Evolutionary conservation across 2,797 vertebrate genomes (phyloP), one percentile per base, ranked within the genome.

Genomic region (Rachycentron canadum): DNA sequence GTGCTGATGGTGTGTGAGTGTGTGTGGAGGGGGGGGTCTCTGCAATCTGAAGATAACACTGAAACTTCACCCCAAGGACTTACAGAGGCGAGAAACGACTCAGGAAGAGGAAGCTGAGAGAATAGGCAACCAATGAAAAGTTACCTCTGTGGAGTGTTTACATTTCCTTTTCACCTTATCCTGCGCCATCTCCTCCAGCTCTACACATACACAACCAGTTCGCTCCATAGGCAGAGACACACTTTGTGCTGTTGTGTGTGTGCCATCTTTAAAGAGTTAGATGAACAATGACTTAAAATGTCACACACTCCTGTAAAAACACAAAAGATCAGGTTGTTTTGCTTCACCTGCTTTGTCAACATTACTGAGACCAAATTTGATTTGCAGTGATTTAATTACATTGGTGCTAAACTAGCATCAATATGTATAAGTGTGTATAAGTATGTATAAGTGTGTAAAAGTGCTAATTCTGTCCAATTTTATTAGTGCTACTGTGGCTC

Each of bases 31-130:
- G 70, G 6, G 40, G 69, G 52, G 65, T 67, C 61, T 79, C 89
- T 95, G 93, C 84, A 74, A 60, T 56, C 30, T 50, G 67, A 77
- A 94, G 94, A 95, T 95, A 95, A 94, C 78, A 63, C 66, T 72
- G 52, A 47, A 70, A 76, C 85, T 64, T 81, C 79, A 59, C 88
- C 83, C 83, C 49, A 16, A 72, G 81, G 78, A 90, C 61, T 69
- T 6, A 17, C 21, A 6, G 68, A 78, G 87, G 80, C 80, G 71
- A 82, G 81, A 81, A 73, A 73, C 69, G 19, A 71, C 86, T 61
- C 89, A 92, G 91, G 89, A 92, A 93, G 83, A 91, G 92, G 93
- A 95, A 94, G 79, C 47, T 11, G 10, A 58, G 73, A 77, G 82
- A 83, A 77, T 49, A 36, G 60, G 50, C 45, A 30, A 65, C 72